Evolutionary conservation across 2,797 vertebrate species (phyloP).

Genomic region (Pristis pectinata): DNA sequence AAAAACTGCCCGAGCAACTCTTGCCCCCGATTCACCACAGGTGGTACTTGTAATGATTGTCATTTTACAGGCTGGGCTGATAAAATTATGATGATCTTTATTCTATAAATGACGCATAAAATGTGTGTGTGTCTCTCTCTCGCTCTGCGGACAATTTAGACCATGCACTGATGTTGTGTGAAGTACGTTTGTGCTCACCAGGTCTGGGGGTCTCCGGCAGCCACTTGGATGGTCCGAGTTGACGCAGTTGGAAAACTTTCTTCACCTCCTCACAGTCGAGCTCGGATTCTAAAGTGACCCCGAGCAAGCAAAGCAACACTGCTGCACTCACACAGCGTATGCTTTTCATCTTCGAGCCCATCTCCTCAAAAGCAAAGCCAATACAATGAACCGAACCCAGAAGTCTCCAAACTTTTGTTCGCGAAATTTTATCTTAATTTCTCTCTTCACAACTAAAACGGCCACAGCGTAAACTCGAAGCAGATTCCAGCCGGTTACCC

Average conservation of each 20-base stretch:
- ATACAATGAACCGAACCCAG: no score
- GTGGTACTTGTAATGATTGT: background rate
- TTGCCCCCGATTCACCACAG: background rate
- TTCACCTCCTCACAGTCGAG: conserved; percentile 68
- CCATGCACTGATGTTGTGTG: background rate
- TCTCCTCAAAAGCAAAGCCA: background rate
- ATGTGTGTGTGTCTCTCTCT: no score
- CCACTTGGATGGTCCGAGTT: conserved; percentile 60
- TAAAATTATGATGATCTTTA: background rate
- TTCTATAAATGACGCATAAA: background rate
- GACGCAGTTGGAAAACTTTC: conserved; percentile 72
- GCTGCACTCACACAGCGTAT: background rate
- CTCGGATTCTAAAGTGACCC: conserved; percentile 44
- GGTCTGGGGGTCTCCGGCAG: conserved; percentile 58
- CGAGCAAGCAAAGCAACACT: conserved; percentile 39
- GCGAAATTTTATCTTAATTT: no score
- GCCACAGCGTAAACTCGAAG: background rate
- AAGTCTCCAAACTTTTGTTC: background rate
- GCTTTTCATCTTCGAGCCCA: background rate
- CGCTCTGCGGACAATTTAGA: background rate
- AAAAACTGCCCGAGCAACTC: no score
- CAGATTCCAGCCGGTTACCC: background rate
- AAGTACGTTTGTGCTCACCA: conserved; percentile 54
- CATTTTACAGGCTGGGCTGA: background rate
- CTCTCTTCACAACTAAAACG: background rate